Evolutionary conservation across 2,113 vertebrate genomes (phyloP), one percentile per base, ranked within the genome.

Genomic region (Mesoclemmys tuberculata): DNA sequence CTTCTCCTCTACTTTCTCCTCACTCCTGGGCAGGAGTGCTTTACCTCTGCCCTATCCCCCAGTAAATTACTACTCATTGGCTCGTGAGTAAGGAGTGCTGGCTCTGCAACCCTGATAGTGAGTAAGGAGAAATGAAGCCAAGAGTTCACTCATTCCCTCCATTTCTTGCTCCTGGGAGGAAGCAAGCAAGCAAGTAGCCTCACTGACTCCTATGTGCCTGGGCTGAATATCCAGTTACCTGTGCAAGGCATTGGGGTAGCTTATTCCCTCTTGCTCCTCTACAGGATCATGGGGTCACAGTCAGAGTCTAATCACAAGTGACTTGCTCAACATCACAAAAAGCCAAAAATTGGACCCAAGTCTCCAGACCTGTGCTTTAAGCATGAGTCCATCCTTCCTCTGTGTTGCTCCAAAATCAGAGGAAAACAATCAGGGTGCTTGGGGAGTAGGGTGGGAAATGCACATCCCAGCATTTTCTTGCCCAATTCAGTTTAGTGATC

Each of bases 101-200:
- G 12, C 86, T 58, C 56, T 89, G 5, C 93, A 94, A 84, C 64
- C 48, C 49, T 61, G 27, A 22, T 10, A 58, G 7, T 58, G n/a
- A 71, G 19, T n/a, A 71, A 71, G 64, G 64, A 96, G 24, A 21
- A 95, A 55, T 87, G 24, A 77, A 5, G 87, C 92, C 86, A 78
- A 89, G 93, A 93, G 55, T 94, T 80, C 52, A 31, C 56, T 88
- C 54, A 85, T 82, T 96, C 84, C 87, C 82, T 87, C 55, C 75
- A 78, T 91, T 91, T 95, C 93, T 96, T 85, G 49, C 48, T 89
- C 74, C 11, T 81, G 82, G 80, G 48, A 94, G 93, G 91, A 49
- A 82, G 11, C 38, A 94, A 84, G 35, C 74, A 77, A 27, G 26
- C 26, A 46, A 77, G n/a, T 77, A 77, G 74, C 26, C 21, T 38